Conservation (phyloP, 2,113 vertebrate genomes). For the Nycticryphes semicollaris region DNA sequence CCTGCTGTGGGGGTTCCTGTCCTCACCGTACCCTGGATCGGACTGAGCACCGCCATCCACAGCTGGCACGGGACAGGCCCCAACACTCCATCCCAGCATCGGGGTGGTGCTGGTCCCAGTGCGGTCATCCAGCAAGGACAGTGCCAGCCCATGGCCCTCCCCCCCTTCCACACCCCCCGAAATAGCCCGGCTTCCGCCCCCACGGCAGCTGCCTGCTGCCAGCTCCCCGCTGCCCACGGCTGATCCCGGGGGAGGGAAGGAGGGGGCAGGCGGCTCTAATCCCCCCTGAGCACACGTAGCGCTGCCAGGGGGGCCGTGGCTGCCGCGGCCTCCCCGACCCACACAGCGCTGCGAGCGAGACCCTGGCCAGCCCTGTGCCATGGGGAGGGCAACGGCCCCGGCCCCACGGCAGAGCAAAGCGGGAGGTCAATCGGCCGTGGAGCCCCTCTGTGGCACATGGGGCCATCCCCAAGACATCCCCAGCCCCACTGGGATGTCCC, state of each 20-base stretch:
- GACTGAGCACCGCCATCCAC: fast-evolving
- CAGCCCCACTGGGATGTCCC: background rate
- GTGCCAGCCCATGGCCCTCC: constrained; percentile 21
- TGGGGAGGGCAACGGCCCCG: fast-evolving
- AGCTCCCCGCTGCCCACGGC: constrained; percentile 50
- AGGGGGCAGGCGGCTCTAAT: constrained; percentile 4
- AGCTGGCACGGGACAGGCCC: background rate
- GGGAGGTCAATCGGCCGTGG: fast-evolving
- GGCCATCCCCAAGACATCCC: background rate
- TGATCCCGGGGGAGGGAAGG: constrained; percentile 7
- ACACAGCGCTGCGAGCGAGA: fast-evolving
- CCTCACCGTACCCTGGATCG: background rate
- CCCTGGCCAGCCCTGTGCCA: background rate
- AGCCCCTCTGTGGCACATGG: fast-evolving
- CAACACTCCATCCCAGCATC: background rate
- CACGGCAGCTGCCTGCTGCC: constrained; percentile 56
- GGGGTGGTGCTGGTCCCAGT: background rate
- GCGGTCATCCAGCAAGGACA: constrained; percentile 44
- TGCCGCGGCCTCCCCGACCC: background rate
- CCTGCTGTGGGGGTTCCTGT: background rate
- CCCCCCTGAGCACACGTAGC: background rate
- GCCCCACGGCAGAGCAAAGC: background rate
- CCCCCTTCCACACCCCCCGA: background rate
- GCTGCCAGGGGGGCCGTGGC: background rate
- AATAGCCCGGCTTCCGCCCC: constrained; percentile 63